phyloP scores from a whole-genome alignment of 1,140 invertebrate genomes.

The Homalodisca vitripennis region DNA sequence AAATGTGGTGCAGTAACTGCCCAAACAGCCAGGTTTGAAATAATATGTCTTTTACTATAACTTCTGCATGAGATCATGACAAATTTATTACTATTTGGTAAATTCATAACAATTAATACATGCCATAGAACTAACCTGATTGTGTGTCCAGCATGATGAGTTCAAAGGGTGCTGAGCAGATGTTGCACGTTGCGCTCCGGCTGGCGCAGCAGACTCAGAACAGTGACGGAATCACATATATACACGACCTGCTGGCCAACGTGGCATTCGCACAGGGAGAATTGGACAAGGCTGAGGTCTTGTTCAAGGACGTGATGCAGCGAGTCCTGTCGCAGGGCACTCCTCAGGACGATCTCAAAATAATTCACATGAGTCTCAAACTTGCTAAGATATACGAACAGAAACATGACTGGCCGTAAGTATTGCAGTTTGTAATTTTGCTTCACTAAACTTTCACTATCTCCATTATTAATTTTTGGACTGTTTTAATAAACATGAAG shows the following conservation, averaged over 20 bases:
- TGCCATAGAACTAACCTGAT: background rate
- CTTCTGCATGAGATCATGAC: too few species aligned
- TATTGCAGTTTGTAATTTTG: too few species aligned
- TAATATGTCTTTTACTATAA: too few species aligned
- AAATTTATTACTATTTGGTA: background rate
- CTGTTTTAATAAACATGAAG: too few species aligned
- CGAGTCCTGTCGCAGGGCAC: slow-evolving; percentile 67
- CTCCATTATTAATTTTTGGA: too few species aligned
- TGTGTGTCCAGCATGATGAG: slow-evolving; percentile 68
- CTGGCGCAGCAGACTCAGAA: slow-evolving; percentile 78
- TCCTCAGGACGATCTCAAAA: slow-evolving; percentile 68
- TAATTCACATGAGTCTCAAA: slow-evolving; percentile 74
- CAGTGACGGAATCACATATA: slow-evolving; percentile 75
- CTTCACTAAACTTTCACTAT: too few species aligned
- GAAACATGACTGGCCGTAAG: slow-evolving; percentile 56
- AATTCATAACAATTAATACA: too few species aligned
- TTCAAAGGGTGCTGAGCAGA: slow-evolving; percentile 78
- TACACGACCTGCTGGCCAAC: slow-evolving; percentile 90
- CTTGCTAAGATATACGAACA: slow-evolving; percentile 68
- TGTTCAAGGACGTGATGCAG: slow-evolving; percentile 81
- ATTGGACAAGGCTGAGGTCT: slow-evolving; percentile 74
- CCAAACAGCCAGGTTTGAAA: too few species aligned
- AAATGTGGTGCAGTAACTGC: too few species aligned
- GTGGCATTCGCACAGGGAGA: slow-evolving; percentile 75
- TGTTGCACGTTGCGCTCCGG: slow-evolving; percentile 77